A percentile compares a stretch with the other conserved stretches of the same genome.
These are phyloP conservation scores for Mnemiopsis leidyi DNA, from an alignment of 37 sponge, comb jelly and placozoan species.

Conservation along the genomic window DNA sequence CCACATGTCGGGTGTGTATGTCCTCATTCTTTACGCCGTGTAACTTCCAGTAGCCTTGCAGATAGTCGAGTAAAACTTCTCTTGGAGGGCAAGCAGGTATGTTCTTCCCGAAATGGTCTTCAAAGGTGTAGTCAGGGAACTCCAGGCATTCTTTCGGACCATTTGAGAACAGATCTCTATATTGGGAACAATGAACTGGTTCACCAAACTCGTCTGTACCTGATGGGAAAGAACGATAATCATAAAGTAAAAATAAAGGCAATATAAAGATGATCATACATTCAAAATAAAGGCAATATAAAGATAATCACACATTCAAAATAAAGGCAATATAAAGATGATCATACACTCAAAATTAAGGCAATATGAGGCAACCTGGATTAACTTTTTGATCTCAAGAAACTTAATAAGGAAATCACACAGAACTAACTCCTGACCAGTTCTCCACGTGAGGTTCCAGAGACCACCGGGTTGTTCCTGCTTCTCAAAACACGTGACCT, in stretches of 20 bases:
- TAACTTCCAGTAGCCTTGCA: constrained; percentile 38
- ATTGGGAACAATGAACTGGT: constrained; percentile 62
- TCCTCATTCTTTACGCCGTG: constrained; percentile 35
- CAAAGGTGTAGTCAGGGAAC: constrained; percentile 70
- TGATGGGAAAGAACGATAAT: too few species aligned
- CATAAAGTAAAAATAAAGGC: too few species aligned
- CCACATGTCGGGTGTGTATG: constrained; percentile 40
- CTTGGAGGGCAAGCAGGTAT: constrained; percentile 71
- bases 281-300: too few species aligned
- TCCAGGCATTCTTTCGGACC: constrained; percentile 70
- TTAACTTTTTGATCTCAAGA: too few species aligned
- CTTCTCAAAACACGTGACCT: constrained; percentile 31
- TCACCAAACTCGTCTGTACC: constrained; percentile 69
- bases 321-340: too few species aligned
- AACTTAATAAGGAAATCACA: too few species aligned
- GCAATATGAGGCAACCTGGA: too few species aligned
- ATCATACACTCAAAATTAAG: too few species aligned
- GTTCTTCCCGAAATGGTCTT: constrained; percentile 69
- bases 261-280: too few species aligned
- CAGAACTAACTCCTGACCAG: too few species aligned
- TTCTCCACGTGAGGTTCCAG: constrained; percentile 61
- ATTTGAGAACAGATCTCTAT: constrained; percentile 70
- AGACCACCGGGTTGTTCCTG: constrained; percentile 23
- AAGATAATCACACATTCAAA: too few species aligned
- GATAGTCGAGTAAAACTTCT: constrained; percentile 67